These are phyloP conservation scores for Salvator merianae DNA, from an alignment of 2,113 vertebrate species.

Conservation along the genomic window DNA sequence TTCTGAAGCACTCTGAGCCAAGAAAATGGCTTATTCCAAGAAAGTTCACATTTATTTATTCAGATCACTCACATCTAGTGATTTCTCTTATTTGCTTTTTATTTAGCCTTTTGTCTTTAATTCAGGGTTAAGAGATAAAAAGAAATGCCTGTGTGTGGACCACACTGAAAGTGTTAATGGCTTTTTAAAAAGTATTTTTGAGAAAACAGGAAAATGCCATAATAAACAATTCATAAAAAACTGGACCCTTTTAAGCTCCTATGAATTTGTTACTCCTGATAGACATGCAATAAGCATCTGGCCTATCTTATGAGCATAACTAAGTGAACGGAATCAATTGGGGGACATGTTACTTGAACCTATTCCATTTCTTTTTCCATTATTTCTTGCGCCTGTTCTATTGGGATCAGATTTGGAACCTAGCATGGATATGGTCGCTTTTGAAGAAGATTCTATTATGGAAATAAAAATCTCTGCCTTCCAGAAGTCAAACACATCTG, in stretches of 20 bases:
- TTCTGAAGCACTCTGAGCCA: too few relatives aligned
- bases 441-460: constrained; percentile 42
- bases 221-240: constrained; percentile 7
- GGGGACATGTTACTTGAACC: neutral
- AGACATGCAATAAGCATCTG: neutral
- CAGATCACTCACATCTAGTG: too few relatives aligned
- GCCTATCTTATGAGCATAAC: neutral
- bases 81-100: neutral
- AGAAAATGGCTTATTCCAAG: too few relatives aligned
- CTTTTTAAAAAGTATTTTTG: neutral
- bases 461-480: constrained; percentile 22
- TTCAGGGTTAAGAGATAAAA: neutral
- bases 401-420: constrained; percentile 17
- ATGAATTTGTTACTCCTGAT: neutral
- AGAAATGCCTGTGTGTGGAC: neutral
- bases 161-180: neutral
- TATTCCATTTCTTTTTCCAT: constrained; percentile 17
- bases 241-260: neutral
- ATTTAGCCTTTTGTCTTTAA: neutral
- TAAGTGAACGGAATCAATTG: neutral
- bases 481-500: constrained; percentile 57
- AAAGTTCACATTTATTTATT: too few relatives aligned
- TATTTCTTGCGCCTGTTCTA: rapidly evolving
- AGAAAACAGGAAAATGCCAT: neutral
- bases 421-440: neutral